Evolutionary conservation across 2,888 invertebrate species (phyloP), one percentile per base, ranked within the genome.

Genomic region (Amblyjoppa fuscipennis): DNA sequence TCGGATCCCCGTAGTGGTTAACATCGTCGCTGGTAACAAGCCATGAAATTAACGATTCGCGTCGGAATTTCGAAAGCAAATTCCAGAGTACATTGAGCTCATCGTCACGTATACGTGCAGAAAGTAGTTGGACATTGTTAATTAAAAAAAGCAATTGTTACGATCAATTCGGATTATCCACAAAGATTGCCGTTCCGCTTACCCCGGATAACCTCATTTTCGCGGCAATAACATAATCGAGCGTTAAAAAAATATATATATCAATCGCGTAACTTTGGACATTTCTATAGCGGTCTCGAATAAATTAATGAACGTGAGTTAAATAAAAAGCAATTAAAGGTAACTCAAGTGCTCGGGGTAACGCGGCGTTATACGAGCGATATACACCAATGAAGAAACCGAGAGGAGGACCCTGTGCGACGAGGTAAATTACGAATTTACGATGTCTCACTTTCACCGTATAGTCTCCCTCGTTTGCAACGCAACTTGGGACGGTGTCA

Each of bases 371-470:
- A 49, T 31, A 51, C 76, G 64, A 78, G 38, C 13, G 31, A 66
- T 68, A 49, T 9, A 3, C 13, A 16, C 38, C 34, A 3, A 20
- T 20, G 69, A 78, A 28, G 68, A 20, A 13, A 9, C 69, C 31
- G 13, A 25, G 51, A 49, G 49, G 16, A 28, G 53, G 34, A 31
- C 45, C 31, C 64, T 20, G 59, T 74, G 49, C 66, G 82, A 82
- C 73, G 82, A 70, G 82, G 82, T 77, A 84, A 84, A 84, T 86
- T 77, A 84, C 83, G 83, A 87, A 89, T 89, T 89, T 89, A 88
- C 74, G 87, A 85, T 83, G 83, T 86, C 85, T 88, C 89, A 87
- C 87, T 88, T 89, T 89, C 88, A 85, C 86, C 84, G 83, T 66
- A 34, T 34, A 38, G 66, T 20, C 3, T 69, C 56, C 38, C 45